A percentile compares a stretch with the other conserved stretches of the same genome.
These are phyloP conservation scores for Phlogophora meticulosa DNA, from an alignment of 2,888 invertebrate genomes.

Conservation along the genomic window DNA sequence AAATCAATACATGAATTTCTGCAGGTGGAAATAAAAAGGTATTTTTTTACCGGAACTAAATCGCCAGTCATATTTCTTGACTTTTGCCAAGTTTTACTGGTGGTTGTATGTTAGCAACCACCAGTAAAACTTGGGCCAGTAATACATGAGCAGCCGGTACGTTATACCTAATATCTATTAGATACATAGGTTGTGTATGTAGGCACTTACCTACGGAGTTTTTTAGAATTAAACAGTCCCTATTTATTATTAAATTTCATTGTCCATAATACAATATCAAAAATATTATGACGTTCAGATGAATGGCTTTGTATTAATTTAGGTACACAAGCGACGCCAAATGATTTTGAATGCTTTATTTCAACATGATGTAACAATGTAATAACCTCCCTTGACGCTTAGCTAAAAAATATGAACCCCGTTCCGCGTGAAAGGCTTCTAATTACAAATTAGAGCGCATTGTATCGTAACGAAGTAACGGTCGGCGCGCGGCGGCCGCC, in stretches of 20 bases:
- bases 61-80: too few relatives aligned
- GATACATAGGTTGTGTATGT: not conserved
- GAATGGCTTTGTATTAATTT: constrained; percentile 40
- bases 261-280: constrained; percentile 4
- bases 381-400: constrained; percentile 54
- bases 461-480: constrained; percentile 59
- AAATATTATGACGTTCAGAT: constrained; percentile 6
- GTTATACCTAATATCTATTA: too few relatives aligned
- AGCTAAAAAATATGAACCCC: constrained; percentile 55
- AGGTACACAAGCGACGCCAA: constrained; percentile 45
- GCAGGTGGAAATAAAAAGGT: too few relatives aligned
- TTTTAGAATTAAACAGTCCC: not conserved
- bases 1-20: too few relatives aligned
- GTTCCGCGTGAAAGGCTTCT: constrained; percentile 64
- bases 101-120: too few relatives aligned
- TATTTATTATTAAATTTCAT: not conserved
- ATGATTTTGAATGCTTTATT: constrained; percentile 66
- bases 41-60: too few relatives aligned
- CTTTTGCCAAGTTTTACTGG: too few relatives aligned
- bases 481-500: constrained; percentile 37
- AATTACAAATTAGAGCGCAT: constrained; percentile 65
- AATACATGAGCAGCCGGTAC: too few relatives aligned
- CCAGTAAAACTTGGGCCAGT: too few relatives aligned
- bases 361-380: constrained; percentile 60
- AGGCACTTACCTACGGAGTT: not conserved